Evolutionary conservation across 2,888 invertebrate genomes (phyloP).

Genomic region (Meteorus colon): DNA sequence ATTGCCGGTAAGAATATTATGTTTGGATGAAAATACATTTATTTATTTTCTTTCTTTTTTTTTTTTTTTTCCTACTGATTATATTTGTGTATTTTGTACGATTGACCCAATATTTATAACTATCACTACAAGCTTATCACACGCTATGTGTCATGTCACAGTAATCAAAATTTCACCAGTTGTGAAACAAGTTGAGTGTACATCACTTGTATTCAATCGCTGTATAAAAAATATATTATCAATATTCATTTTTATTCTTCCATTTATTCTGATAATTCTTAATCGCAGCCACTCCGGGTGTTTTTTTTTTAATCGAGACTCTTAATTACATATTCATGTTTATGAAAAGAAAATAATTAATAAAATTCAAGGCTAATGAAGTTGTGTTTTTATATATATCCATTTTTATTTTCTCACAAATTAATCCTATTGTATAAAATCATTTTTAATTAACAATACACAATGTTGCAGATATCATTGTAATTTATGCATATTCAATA

Average conservation of each 20-base stretch:
- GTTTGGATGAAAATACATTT: background rate
- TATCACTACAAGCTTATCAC: background rate
- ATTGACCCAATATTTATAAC: background rate
- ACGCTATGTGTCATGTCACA: background rate
- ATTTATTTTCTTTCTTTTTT: background rate
- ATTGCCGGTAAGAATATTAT: background rate
- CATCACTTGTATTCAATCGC: background rate
- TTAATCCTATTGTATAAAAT: background rate
- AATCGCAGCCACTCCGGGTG: no score
- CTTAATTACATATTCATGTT: background rate
- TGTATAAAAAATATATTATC: background rate
- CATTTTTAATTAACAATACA: background rate
- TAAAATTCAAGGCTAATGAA: no score
- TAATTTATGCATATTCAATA: background rate
- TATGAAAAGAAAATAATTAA: background rate
- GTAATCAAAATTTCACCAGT: constrained; percentile 15
- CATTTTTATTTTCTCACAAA: background rate
- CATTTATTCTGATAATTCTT: no score
- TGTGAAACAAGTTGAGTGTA: background rate
- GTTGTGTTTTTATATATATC: no score
- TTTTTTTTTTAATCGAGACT: background rate
- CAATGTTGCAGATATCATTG: background rate
- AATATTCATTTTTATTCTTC: no score
- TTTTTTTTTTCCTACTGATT: background rate
- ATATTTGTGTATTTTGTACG: background rate